Evolutionary conservation across 2,797 vertebrate genomes (phyloP).

Genomic region (Mormyrops attenuatus): DNA sequence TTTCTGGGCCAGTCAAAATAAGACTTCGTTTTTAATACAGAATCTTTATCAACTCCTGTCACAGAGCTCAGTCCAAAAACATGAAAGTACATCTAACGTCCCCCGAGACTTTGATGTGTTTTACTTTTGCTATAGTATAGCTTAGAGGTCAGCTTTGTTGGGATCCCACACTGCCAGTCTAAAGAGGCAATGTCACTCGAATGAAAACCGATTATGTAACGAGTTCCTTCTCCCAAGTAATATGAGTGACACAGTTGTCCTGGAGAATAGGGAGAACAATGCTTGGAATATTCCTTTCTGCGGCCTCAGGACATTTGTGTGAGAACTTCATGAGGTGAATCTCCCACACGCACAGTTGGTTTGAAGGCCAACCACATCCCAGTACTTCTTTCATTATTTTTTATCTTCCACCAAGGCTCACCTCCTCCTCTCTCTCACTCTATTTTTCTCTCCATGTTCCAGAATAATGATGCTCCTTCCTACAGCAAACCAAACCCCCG

Average conservation of each 20-base stretch:
- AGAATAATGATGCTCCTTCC: constrained; percentile 73
- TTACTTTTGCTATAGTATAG: background rate
- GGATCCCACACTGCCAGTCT: background rate
- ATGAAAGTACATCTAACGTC: background rate
- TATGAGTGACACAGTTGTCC: constrained; percentile 47
- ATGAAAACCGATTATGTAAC: background rate
- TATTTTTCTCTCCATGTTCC: constrained; percentile 38
- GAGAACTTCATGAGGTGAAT: constrained; percentile 69
- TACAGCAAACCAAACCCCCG: constrained; percentile 65
- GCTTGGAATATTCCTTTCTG: constrained; percentile 58
- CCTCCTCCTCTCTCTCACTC: constrained; percentile 8
- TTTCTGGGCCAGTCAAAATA: background rate
- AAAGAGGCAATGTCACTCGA: background rate
- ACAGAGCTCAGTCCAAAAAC: background rate
- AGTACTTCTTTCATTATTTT: background rate
- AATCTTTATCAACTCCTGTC: background rate
- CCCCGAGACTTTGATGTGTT: background rate
- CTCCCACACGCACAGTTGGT: constrained; percentile 11
- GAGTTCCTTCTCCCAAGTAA: constrained; percentile 28
- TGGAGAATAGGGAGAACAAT: constrained; percentile 43
- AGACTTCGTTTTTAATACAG: background rate
- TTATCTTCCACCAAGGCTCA: constrained; percentile 1
- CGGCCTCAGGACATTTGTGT: constrained; percentile 71
- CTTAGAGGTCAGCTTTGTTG: background rate
- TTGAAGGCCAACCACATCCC: background rate